Percentiles rank a stretch among this genome's conserved stretches.
These are phyloP conservation scores for Gorsachius goisagi DNA, from an alignment of 2,113 vertebrate species.

Conservation along the genomic window DNA sequence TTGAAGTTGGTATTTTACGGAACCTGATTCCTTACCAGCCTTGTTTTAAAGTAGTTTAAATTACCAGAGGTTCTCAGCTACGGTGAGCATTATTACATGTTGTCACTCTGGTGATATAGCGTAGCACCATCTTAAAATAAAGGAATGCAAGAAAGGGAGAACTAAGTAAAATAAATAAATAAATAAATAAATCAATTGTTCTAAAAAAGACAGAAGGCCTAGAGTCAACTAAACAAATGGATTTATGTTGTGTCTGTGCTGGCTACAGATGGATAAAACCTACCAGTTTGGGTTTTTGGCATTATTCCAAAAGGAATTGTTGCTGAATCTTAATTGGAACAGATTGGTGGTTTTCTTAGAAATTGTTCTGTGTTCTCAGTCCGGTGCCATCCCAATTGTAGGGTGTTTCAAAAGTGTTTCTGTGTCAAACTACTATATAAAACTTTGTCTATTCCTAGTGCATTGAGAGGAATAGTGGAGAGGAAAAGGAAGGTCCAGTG, in stretches of 20 bases:
- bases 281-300: background rate
- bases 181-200: accelerated
- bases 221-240: background rate
- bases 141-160: background rate
- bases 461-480: background rate
- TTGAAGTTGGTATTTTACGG: background rate
- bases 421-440: background rate
- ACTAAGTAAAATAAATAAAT: background rate
- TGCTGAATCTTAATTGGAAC: background rate
- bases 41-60: background rate
- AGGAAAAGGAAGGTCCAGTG: background rate
- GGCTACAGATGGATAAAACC: background rate
- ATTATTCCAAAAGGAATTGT: background rate
- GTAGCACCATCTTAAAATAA: background rate
- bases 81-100: accelerated
- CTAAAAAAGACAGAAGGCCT: background rate
- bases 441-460: background rate
- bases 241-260: background rate
- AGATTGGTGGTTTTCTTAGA: background rate
- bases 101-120: background rate
- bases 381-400: accelerated
- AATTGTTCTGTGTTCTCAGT: background rate
- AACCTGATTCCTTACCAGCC: background rate
- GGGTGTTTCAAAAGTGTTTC: background rate
- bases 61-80: background rate